phyloP scores from a whole-genome alignment of 1,140 invertebrate genomes.

The Coelopa frigida region DNA sequence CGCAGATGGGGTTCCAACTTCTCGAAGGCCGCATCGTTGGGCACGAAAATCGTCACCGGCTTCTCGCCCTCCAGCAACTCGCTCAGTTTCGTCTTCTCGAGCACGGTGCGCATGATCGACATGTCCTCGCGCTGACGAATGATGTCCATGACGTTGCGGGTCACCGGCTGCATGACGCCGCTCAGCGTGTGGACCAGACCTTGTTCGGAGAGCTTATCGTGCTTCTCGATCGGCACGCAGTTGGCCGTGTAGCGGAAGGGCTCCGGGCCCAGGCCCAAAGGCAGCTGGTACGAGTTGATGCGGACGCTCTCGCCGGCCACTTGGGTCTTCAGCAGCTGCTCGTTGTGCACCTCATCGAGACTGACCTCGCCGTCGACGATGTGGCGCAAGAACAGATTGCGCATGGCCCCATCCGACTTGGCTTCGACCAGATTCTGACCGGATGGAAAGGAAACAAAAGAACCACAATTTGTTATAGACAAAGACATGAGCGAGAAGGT shows the following conservation, averaged over 20 bases:
- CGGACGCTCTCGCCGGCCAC: constrained; percentile 50
- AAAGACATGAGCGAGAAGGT: neutral
- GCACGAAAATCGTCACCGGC: constrained; percentile 57
- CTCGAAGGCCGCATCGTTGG: constrained; percentile 58
- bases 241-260: constrained; percentile 48
- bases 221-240: constrained; percentile 48
- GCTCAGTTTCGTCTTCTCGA: constrained; percentile 41
- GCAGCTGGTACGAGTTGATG: constrained; percentile 54
- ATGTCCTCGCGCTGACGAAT: constrained; percentile 43
- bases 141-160: constrained; percentile 43
- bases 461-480: too few relatives aligned
- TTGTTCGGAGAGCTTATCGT: constrained; percentile 53
- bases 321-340: constrained; percentile 44
- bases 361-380: constrained; percentile 45
- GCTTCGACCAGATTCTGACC: constrained; percentile 30
- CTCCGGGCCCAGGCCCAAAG: constrained; percentile 34
- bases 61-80: constrained; percentile 47
- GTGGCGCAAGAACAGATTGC: constrained; percentile 45
- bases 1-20: constrained; percentile 45
- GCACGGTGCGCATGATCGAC: constrained; percentile 39
- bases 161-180: constrained; percentile 53
- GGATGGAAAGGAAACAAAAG: constrained; percentile 6
- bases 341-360: constrained; percentile 46
- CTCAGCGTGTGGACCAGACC: constrained; percentile 62
- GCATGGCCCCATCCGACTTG: constrained; percentile 22